These are phyloP conservation scores for Neodiprion virginianus DNA, from an alignment of 1,140 invertebrate species.

Conservation along the genomic window DNA sequence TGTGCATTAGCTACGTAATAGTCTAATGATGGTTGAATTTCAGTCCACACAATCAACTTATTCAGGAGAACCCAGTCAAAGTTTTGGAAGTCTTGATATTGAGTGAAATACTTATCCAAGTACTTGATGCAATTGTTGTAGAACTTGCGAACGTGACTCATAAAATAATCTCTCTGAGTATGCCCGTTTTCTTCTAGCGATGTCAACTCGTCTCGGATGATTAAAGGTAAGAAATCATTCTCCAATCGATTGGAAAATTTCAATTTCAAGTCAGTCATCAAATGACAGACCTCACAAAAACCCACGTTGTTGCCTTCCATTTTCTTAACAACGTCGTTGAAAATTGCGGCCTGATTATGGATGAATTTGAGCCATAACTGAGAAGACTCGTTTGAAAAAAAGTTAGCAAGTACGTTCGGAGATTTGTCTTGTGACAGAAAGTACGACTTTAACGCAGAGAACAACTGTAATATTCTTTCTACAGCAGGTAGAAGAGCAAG, in stretches of 20 bases:
- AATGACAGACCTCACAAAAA: not conserved
- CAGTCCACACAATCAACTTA: conserved; percentile 2
- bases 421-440: conserved; percentile 39
- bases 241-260: conserved; percentile 25
- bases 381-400: conserved; percentile 37
- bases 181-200: conserved; percentile 17
- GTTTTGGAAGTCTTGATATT: conserved; percentile 3
- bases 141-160: conserved; percentile 2
- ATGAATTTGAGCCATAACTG: conserved; percentile 27
- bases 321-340: not conserved
- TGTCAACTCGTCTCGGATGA: conserved; percentile 18
- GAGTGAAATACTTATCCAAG: not conserved
- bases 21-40: not conserved
- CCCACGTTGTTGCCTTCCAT: conserved; percentile 3
- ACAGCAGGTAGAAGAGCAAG: conserved; percentile 33
- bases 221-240: conserved; percentile 16
- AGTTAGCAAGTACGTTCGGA: conserved; percentile 32
- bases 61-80: not conserved
- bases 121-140: conserved; percentile 1
- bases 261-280: conserved; percentile 1
- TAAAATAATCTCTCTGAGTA: not conserved
- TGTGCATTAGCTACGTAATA: not conserved
- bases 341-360: conserved; percentile 22
- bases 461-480: conserved; percentile 38
- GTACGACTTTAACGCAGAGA: conserved; percentile 36